A percentile compares a stretch with the other conserved stretches of the same genome.
Evolutionary conservation across 2,888 invertebrate genomes (phyloP).

Genomic region (Lithophane semibrunnea): DNA sequence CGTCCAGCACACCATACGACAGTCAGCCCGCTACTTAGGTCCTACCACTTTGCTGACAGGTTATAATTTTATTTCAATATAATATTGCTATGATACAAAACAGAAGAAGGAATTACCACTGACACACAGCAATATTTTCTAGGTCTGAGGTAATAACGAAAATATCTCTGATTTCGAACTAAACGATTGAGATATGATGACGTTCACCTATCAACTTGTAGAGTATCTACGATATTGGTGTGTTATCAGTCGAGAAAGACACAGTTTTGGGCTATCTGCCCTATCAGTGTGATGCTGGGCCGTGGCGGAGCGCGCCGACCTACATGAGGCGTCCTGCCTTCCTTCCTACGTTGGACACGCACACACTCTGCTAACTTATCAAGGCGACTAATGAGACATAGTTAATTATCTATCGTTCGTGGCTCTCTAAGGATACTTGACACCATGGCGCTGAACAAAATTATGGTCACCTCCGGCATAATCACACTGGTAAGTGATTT

Average conservation of each 20-base stretch:
- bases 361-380: constrained; percentile 36
- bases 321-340: constrained; percentile 49
- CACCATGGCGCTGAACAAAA: constrained; percentile 70
- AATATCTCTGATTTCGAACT: constrained; percentile 34
- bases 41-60: not conserved
- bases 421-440: constrained; percentile 6
- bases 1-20: not conserved
- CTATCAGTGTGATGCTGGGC: constrained; percentile 74
- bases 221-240: constrained; percentile 61
- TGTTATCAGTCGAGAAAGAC: constrained; percentile 69
- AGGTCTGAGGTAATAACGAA: not conserved
- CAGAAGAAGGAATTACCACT: not conserved
- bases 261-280: constrained; percentile 49
- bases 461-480: constrained; percentile 73
- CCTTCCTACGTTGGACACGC: constrained; percentile 17
- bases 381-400: constrained; percentile 1
- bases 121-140: constrained; percentile 3
- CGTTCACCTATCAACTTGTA: constrained; percentile 42
- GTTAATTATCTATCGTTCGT: constrained; percentile 16
- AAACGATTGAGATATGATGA: constrained; percentile 49
- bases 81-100: not conserved
- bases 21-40: not conserved
- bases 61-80: too few relatives aligned
- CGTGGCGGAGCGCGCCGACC: constrained; percentile 58
- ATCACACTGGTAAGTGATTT: constrained; percentile 72